phyloP scores from a whole-genome alignment of 2,888 invertebrate genomes.

The Callinectes sapidus region DNA sequence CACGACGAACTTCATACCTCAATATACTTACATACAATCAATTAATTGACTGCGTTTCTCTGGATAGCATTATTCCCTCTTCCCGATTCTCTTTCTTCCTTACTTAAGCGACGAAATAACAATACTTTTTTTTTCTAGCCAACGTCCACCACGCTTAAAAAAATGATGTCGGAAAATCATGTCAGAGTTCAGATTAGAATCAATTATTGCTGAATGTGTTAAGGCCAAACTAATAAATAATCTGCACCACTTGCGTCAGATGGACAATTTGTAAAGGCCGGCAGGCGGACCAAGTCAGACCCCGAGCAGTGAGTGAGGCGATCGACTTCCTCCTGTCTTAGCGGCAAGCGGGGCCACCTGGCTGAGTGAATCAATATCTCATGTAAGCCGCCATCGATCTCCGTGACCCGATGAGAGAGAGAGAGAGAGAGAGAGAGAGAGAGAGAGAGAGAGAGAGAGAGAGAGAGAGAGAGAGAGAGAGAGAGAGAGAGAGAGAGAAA shows the following conservation, averaged over 20 bases:
- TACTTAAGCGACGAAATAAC: too few species aligned
- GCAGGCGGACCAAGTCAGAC: background rate
- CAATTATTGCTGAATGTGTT: background rate
- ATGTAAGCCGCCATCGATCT: background rate
- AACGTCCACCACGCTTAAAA: too few species aligned
- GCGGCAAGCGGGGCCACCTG: background rate
- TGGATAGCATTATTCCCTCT: too few species aligned
- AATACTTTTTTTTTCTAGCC: too few species aligned
- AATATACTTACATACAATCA: too few species aligned
- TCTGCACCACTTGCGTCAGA: background rate
- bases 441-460: conserved; percentile 10
- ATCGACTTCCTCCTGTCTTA: background rate
- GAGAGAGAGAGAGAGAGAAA: background rate
- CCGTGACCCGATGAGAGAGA: background rate
- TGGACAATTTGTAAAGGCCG: background rate
- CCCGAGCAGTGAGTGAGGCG: background rate
- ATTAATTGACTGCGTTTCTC: too few species aligned
- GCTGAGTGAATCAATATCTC: background rate
- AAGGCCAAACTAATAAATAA: background rate
- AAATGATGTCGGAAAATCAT: background rate
- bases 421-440: background rate
- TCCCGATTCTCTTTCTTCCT: too few species aligned
- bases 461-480: background rate
- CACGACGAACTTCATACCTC: too few species aligned
- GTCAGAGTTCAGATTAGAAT: background rate